A percentile compares a stretch with the other conserved stretches of the same genome.
These are phyloP conservation scores for Cataglyphis altisquamis DNA, from an alignment of 2,888 invertebrate species.

Conservation along the genomic window DNA sequence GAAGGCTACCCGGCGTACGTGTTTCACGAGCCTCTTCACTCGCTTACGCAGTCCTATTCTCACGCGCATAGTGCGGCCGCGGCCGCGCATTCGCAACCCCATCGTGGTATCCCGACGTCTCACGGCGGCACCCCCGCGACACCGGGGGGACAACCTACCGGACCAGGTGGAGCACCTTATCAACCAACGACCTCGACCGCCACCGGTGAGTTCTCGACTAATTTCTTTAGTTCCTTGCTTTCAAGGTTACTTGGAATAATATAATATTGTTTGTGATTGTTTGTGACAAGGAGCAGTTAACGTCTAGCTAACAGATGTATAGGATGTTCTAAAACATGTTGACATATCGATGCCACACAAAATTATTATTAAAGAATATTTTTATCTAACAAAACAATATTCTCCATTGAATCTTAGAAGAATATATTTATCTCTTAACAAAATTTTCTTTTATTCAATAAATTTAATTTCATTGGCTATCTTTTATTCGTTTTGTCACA, in stretches of 20 bases:
- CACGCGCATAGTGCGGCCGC: slow-evolving; percentile 90
- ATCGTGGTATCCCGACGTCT: slow-evolving; percentile 84
- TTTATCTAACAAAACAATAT: not conserved
- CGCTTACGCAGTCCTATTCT: slow-evolving; percentile 91
- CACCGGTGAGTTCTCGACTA: slow-evolving; percentile 88
- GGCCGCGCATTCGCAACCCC: slow-evolving; percentile 93
- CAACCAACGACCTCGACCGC: slow-evolving; percentile 88
- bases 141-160: slow-evolving; percentile 88
- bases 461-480: not conserved
- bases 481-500: not conserved
- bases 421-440: not conserved
- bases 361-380: not conserved
- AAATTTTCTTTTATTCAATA: not conserved
- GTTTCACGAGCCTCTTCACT: slow-evolving; percentile 95
- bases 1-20: slow-evolving; percentile 94
- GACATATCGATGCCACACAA: not conserved
- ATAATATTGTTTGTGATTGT: not conserved
- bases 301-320: not conserved
- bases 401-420: not conserved
- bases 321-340: not conserved
- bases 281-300: not conserved
- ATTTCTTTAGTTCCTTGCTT: slow-evolving; percentile 5
- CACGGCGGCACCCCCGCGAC: slow-evolving; percentile 89
- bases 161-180: slow-evolving; percentile 85
- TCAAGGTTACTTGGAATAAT: slow-evolving; percentile 25